phyloP scores from a whole-genome alignment of 2,113 vertebrate species.

The Motacilla alba region DNA sequence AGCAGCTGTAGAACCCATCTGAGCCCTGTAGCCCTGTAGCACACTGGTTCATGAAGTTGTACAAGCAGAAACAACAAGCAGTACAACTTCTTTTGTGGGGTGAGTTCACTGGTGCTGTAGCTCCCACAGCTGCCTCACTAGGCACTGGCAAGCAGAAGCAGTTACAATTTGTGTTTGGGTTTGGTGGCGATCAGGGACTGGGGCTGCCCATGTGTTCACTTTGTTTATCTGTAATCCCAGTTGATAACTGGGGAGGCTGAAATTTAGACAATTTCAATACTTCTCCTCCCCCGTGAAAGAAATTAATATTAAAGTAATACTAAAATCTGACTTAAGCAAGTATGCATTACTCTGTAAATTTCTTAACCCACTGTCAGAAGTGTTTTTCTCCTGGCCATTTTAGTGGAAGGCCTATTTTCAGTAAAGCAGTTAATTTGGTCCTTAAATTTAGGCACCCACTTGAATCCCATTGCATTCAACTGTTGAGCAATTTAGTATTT shows the following conservation, averaged over 20 bases:
- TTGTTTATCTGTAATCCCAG: not conserved
- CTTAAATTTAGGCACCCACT: constrained; percentile 32
- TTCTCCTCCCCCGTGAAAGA: not conserved
- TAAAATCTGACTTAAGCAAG: not conserved
- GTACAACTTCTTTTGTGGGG: not conserved
- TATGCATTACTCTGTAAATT: not conserved
- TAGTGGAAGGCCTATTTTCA: not conserved
- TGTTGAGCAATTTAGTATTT: constrained; percentile 10
- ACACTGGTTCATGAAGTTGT: not conserved
- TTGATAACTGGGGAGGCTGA: not conserved
- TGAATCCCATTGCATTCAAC: constrained; percentile 12
- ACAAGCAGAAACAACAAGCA: not conserved
- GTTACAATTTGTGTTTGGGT: not conserved
- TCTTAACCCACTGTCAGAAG: not conserved
- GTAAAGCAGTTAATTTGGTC: constrained; percentile 2
- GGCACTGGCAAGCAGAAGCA: not conserved
- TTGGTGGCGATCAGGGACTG: not conserved
- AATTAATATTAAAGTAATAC: not conserved
- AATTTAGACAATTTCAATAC: not conserved
- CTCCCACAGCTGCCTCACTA: not conserved
- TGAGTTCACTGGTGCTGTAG: not conserved
- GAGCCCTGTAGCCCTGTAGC: not conserved
- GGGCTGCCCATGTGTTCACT: not conserved
- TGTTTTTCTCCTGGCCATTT: not conserved
- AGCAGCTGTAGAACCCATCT: not conserved